A percentile compares a stretch with the other conserved stretches of the same genome.
phyloP scores from a whole-genome alignment of 2,797 vertebrate species.

The Channa striata region DNA sequence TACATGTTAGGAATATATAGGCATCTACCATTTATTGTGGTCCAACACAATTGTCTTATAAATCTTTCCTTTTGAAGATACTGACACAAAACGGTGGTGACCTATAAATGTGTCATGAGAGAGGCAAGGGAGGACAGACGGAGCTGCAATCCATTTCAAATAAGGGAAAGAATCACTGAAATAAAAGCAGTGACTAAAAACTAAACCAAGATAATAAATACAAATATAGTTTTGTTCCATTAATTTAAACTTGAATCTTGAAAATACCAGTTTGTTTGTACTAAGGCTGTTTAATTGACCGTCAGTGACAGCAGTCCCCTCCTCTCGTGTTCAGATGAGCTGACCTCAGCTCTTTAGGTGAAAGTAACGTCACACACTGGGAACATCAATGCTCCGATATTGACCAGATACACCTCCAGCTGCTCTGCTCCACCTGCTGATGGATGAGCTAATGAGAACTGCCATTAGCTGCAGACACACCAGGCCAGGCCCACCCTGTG shows the following conservation, averaged over 20 bases:
- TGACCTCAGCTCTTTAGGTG: constrained; percentile 42
- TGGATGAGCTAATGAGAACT: constrained; percentile 66
- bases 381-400: constrained; percentile 47
- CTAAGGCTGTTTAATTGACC: constrained; percentile 25
- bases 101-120: too few species aligned
- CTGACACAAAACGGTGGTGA: too few species aligned
- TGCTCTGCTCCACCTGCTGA: constrained; percentile 60
- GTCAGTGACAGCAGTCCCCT: constrained; percentile 42
- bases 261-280: neutral
- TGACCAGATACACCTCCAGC: constrained; percentile 57
- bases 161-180: too few species aligned
- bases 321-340: constrained; percentile 9
- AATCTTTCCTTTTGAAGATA: too few species aligned
- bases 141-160: too few species aligned
- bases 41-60: too few species aligned
- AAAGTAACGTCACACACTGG: constrained; percentile 14
- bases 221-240: neutral
- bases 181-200: too few species aligned
- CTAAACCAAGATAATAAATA: too few species aligned
- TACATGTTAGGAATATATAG: too few species aligned
- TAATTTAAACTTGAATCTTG: neutral
- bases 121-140: too few species aligned
- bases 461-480: constrained; percentile 59
- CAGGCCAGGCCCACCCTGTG: constrained; percentile 56
- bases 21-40: too few species aligned